Conservation (phyloP, 2,888 invertebrate species). For the Tenthredo notha region DNA sequence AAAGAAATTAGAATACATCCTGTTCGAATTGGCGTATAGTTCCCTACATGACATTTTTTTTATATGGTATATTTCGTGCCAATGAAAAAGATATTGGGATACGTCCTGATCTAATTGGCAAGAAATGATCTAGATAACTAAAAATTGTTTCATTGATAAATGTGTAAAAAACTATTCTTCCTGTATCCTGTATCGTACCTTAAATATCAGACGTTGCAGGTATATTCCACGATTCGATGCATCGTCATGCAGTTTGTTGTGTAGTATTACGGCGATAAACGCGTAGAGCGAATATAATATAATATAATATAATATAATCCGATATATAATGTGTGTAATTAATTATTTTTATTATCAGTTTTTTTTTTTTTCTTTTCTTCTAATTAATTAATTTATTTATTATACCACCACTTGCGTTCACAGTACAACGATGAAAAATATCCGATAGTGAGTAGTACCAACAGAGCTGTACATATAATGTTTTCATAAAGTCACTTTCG, state of each 20-base stretch:
- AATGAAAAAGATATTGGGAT: background rate
- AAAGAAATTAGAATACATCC: background rate
- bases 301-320: background rate
- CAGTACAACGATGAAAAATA: constrained; percentile 3
- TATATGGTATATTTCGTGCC: background rate
- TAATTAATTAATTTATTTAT: background rate
- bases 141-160: background rate
- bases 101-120: background rate
- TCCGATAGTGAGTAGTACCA: background rate
- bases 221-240: background rate
- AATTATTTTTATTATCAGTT: background rate
- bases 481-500: constrained; percentile 46
- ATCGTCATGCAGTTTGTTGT: background rate
- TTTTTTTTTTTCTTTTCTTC: too few species aligned
- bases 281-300: background rate
- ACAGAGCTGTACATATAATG: background rate
- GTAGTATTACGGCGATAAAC: background rate
- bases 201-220: background rate
- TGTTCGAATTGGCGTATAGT: background rate
- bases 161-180: background rate
- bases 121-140: background rate
- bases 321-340: background rate
- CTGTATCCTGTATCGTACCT: background rate
- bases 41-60: background rate
- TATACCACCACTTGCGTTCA: background rate